Percentiles rank a stretch among this genome's conserved stretches.
These are phyloP conservation scores for Drosophila littoralis DNA, from an alignment of 1,140 invertebrate genomes.

Conservation along the genomic window DNA sequence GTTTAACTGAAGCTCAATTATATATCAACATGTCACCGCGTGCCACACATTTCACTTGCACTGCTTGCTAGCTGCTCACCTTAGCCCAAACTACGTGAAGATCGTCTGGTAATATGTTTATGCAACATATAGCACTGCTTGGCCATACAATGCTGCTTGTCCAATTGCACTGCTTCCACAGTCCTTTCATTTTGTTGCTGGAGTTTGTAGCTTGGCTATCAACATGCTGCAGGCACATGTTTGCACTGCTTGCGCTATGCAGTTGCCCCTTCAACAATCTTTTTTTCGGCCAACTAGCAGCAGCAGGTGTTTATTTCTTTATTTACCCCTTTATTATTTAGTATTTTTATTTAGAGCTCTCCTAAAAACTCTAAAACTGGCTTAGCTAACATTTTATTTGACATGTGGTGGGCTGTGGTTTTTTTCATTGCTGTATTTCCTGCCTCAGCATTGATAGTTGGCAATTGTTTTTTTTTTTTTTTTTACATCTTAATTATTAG, in stretches of 20 bases:
- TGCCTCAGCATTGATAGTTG: conserved; percentile 59
- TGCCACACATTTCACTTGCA: no score
- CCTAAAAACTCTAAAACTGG: conserved; percentile 29
- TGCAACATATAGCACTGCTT: no score
- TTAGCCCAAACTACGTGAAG: no score
- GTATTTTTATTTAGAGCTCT: conserved; percentile 17
- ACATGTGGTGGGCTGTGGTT: conserved; percentile 9
- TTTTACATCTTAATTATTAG: neutral
- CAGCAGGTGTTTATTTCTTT: conserved; percentile 62
- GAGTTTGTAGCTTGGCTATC: neutral
- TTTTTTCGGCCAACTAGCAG: neutral
- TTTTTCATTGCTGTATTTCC: conserved; percentile 62
- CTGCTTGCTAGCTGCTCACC: no score
- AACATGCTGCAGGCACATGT: conserved; percentile 10
- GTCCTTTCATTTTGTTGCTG: neutral
- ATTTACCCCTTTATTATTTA: conserved; percentile 6
- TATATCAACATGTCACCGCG: no score
- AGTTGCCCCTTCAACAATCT: neutral
- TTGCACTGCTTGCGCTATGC: conserved; percentile 19
- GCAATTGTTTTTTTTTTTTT: neutral
- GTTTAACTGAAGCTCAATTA: no score
- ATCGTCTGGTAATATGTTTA: no score
- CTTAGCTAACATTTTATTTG: conserved; percentile 8
- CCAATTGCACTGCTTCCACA: conserved; percentile 25
- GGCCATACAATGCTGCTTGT: neutral